Evolutionary conservation across 2,797 vertebrate species (phyloP).

Genomic region (Pteropus rufus): DNA sequence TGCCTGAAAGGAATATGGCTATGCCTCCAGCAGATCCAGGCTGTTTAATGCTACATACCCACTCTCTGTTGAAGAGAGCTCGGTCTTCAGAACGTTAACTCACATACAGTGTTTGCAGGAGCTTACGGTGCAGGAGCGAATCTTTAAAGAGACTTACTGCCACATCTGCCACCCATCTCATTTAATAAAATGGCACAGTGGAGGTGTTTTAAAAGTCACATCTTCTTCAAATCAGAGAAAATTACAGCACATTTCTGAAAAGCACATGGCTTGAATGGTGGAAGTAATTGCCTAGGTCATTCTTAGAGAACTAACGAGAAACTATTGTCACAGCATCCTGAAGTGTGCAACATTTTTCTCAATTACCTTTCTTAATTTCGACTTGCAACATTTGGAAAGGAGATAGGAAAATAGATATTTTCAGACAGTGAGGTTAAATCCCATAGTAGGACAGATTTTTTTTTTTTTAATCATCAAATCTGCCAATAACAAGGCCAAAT

Average conservation of each 20-base stretch:
- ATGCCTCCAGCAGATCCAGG: neutral
- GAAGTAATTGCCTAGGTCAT: neutral
- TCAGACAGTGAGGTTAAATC: neutral
- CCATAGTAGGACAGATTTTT: neutral
- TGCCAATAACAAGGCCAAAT: neutral
- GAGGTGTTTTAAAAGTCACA: conserved; percentile 28
- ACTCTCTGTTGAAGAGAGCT: conserved; percentile 23
- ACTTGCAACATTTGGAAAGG: neutral
- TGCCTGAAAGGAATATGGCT: neutral
- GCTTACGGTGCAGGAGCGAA: neutral
- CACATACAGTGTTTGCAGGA: neutral
- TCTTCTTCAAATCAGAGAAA: conserved; percentile 13
- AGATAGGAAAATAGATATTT: neutral
- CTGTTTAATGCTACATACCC: conserved; percentile 18
- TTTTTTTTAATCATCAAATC: neutral
- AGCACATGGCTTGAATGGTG: neutral
- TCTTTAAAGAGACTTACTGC: conserved; percentile 27
- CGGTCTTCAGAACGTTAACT: conserved; percentile 51
- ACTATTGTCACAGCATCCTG: neutral
- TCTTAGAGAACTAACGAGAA: neutral
- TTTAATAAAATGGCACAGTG: conserved; percentile 38
- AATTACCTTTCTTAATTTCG: neutral
- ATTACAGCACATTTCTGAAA: conserved; percentile 32
- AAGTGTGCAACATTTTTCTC: neutral
- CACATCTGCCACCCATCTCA: neutral